Evolutionary conservation across 35 echinoderm and acorn worm genomes (phyloP).

Genomic region (Anneissia japonica): DNA sequence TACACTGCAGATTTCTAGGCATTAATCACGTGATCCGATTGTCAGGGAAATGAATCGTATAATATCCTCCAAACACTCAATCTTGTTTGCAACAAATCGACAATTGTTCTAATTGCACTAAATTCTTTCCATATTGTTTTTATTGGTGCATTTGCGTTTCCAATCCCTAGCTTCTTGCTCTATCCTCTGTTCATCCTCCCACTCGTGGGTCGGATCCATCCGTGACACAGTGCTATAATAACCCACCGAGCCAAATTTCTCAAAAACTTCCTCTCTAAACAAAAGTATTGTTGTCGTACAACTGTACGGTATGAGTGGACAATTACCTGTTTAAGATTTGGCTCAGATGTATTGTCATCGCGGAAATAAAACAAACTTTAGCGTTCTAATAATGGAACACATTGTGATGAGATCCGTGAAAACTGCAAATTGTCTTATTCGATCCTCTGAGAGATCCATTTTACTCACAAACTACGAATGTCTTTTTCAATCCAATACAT

Average conservation of each 20-base stretch:
- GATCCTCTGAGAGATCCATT: too few relatives aligned
- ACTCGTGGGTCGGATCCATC: neutral
- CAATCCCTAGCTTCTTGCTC: neutral
- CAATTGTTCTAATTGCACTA: neutral
- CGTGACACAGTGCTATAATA: neutral
- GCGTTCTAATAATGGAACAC: too few relatives aligned
- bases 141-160: neutral
- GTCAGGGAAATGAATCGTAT: neutral
- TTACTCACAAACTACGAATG: too few relatives aligned
- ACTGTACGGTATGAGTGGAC: neutral
- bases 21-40: neutral
- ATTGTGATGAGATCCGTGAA: too few relatives aligned
- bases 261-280: neutral
- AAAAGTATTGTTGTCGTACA: neutral
- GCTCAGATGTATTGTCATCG: neutral
- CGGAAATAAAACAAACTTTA: too few relatives aligned
- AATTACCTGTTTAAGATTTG: neutral
- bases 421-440: too few relatives aligned
- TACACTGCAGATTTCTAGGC: neutral
- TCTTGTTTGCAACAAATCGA: neutral
- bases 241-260: neutral
- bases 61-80: neutral
- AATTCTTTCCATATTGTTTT: neutral
- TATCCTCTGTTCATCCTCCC: neutral
- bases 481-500: too few relatives aligned